These are phyloP conservation scores for Brachyhypopomus gauderio DNA, from an alignment of 2,113 vertebrate genomes.

Conservation along the genomic window DNA sequence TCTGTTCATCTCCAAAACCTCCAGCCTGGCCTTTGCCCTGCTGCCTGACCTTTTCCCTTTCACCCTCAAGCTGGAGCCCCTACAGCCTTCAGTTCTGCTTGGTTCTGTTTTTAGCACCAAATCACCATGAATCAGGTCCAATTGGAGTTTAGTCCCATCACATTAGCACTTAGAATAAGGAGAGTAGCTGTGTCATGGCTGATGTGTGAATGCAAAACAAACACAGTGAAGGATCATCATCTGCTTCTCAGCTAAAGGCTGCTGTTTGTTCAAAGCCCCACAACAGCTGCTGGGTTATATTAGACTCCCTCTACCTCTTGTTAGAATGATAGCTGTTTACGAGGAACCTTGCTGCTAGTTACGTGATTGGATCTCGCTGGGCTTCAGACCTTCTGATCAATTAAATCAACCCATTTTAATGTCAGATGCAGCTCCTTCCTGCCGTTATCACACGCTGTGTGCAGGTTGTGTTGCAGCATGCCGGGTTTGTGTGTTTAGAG, in stretches of 20 bases:
- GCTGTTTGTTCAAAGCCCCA: not conserved
- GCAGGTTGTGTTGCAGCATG: not conserved
- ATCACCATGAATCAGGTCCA: conserved; percentile 25
- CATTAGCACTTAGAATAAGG: conserved; percentile 43
- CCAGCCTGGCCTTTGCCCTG: conserved; percentile 41
- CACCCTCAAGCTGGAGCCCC: conserved; percentile 46
- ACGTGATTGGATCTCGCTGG: not conserved
- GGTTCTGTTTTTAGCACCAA: conserved; percentile 47
- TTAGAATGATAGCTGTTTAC: not conserved
- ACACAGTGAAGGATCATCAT: too few relatives aligned
- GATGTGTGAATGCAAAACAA: too few relatives aligned
- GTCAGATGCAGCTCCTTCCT: too few relatives aligned
- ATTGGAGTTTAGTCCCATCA: conserved; percentile 12
- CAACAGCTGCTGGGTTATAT: conserved; percentile 1
- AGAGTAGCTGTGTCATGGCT: not conserved
- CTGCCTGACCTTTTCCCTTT: conserved; percentile 39
- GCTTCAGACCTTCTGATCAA: not conserved
- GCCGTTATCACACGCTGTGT: too few relatives aligned
- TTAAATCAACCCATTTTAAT: not conserved
- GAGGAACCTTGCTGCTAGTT: not conserved
- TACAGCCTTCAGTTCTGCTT: conserved; percentile 25
- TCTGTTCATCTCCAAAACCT: not conserved
- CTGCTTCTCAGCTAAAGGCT: not conserved
- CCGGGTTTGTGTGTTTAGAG: not conserved
- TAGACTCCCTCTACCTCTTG: not conserved